phyloP scores from a whole-genome alignment of 2,888 invertebrate genomes.

The Synergus itoensis region DNA sequence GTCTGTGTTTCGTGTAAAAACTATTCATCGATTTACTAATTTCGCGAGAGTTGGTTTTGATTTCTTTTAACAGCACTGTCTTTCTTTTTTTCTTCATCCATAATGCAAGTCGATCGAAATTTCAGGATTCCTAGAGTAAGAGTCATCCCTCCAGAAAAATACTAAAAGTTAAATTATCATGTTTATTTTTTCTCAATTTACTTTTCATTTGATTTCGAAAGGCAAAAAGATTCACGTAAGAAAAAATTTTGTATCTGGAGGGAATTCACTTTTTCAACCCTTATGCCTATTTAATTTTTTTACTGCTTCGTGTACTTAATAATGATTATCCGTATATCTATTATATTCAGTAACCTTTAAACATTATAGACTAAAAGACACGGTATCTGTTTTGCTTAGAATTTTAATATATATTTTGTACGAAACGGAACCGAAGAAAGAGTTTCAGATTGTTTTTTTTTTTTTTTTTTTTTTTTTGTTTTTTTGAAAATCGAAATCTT shows the following conservation, averaged over 20 bases:
- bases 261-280: slow-evolving; percentile 69
- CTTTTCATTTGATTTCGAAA: slow-evolving; percentile 30
- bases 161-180: background rate
- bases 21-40: background rate
- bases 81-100: slow-evolving; percentile 40
- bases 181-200: slow-evolving; percentile 24
- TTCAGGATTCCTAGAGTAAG: slow-evolving; percentile 37
- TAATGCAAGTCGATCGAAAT: slow-evolving; percentile 33
- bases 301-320: slow-evolving; percentile 76
- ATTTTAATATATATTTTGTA: slow-evolving; percentile 65
- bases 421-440: slow-evolving; percentile 44
- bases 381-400: slow-evolving; percentile 65
- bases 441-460: slow-evolving; percentile 5
- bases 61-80: background rate
- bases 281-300: slow-evolving; percentile 73
- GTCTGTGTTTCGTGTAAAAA: slow-evolving; percentile 17
- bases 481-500: slow-evolving; percentile 22
- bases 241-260: slow-evolving; percentile 71
- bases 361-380: slow-evolving; percentile 75
- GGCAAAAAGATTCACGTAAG: background rate
- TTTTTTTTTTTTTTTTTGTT: background rate
- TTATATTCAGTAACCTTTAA: slow-evolving; percentile 74
- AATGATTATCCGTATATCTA: slow-evolving; percentile 76
- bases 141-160: slow-evolving; percentile 32
- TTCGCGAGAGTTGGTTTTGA: slow-evolving; percentile 29